A percentile compares a stretch with the other conserved stretches of the same genome.
These are phyloP conservation scores for Cranoglanis bouderius DNA, from an alignment of 2,113 vertebrate genomes.

Conservation along the genomic window DNA sequence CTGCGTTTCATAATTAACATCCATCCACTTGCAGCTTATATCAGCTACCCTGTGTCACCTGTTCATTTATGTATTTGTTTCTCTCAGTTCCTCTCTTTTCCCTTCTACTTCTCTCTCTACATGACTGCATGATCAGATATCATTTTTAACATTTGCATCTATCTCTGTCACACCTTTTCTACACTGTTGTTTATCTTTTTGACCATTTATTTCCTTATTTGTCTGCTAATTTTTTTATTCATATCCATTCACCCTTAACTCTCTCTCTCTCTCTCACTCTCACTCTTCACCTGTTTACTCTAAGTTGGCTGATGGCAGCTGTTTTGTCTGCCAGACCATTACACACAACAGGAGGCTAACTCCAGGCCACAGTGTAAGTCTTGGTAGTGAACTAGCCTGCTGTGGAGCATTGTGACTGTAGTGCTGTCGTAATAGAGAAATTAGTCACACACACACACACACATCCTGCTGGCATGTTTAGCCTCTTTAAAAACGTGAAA, in stretches of 20 bases:
- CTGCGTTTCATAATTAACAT: background rate
- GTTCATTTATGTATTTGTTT: background rate
- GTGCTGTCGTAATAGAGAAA: conserved; percentile 14
- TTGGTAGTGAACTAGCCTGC: background rate
- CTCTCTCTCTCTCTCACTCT: background rate
- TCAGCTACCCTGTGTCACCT: background rate
- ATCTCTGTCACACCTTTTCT: background rate
- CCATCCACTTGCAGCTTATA: background rate
- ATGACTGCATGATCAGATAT: background rate
- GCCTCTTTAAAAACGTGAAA: background rate
- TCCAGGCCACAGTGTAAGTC: conserved; percentile 38
- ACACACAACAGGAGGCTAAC: conserved; percentile 68
- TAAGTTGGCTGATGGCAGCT: conserved; percentile 88
- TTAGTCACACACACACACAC: conserved; percentile 1
- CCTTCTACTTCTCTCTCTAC: background rate
- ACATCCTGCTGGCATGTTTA: background rate
- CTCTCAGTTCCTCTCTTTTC: background rate
- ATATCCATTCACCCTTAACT: background rate
- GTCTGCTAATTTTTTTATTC: conserved; percentile 23
- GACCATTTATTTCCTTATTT: background rate
- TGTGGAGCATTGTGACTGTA: background rate
- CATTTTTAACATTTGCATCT: background rate
- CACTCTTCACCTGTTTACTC: conserved; percentile 25
- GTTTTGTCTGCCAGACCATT: conserved; percentile 40
- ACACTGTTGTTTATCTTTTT: background rate